A percentile compares a stretch with the other conserved stretches of the same genome.
Conservation (phyloP, 2,113 vertebrate genomes). For the Alethe diademata region DNA sequence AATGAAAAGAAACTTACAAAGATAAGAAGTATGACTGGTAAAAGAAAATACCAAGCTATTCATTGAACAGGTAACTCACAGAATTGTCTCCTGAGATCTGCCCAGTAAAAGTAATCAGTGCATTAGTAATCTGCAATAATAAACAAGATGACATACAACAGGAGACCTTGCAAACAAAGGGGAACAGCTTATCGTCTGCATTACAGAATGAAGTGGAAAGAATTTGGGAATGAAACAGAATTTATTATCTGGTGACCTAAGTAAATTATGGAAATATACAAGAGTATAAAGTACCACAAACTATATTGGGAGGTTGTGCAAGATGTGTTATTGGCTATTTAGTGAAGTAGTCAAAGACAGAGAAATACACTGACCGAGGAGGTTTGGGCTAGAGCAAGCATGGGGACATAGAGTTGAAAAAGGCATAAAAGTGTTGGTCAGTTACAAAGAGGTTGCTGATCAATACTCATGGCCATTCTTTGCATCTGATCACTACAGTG, state of each 20-base stretch:
- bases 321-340: not conserved
- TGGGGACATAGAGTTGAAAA: not conserved
- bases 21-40: not conserved
- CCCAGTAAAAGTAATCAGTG: not conserved
- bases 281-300: not conserved
- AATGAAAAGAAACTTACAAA: not conserved
- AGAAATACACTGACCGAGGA: not conserved
- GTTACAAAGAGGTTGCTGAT: not conserved
- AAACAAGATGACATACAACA: not conserved
- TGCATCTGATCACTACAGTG: not conserved
- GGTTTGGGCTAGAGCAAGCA: not conserved
- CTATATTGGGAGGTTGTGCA: not conserved
- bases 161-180: not conserved
- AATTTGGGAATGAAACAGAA: not conserved
- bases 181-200: fast-evolving
- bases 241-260: not conserved
- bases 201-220: not conserved
- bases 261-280: not conserved
- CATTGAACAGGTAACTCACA: not conserved
- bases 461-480: not conserved
- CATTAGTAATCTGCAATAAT: not conserved
- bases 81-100: not conserved
- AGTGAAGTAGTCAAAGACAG: not conserved
- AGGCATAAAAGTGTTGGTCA: not conserved
- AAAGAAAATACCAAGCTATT: not conserved